A percentile compares a stretch with the other conserved stretches of the same genome.
These are phyloP conservation scores for Latrodectus elegans DNA, from an alignment of 2,888 invertebrate genomes.

Conservation along the genomic window DNA sequence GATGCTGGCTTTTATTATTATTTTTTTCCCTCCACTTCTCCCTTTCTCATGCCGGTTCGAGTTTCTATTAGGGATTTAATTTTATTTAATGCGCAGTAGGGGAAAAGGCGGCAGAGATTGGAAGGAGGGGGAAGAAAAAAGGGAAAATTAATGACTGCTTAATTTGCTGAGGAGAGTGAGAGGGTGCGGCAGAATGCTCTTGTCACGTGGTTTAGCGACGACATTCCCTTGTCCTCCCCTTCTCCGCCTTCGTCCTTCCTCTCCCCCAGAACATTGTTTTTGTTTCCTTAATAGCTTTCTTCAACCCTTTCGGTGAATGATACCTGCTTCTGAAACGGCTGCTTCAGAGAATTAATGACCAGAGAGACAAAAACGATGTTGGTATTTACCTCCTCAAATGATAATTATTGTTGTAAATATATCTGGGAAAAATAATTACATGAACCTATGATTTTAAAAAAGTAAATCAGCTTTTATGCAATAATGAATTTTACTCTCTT, in stretches of 20 bases:
- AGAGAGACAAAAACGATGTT: too few relatives aligned
- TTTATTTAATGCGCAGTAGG: slow-evolving; percentile 64
- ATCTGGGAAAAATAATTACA: too few relatives aligned
- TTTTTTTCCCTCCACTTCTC: slow-evolving; percentile 5
- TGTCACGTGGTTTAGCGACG: slow-evolving; percentile 47
- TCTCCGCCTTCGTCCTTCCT: background rate
- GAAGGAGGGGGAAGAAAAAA: slow-evolving; percentile 57
- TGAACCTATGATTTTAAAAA: too few relatives aligned
- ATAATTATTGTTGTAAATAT: too few relatives aligned
- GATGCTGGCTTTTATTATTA: slow-evolving; percentile 46
- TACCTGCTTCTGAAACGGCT: too few relatives aligned
- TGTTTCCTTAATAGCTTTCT: background rate
- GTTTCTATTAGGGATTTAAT: slow-evolving; percentile 69
- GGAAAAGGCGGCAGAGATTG: slow-evolving; percentile 46
- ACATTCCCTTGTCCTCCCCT: background rate
- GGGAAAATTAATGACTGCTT: slow-evolving; percentile 68
- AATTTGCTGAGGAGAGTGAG: slow-evolving; percentile 56
- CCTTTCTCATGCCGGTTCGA: slow-evolving; percentile 36
- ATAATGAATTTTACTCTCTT: too few relatives aligned
- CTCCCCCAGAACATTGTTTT: background rate
- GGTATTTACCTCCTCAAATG: too few relatives aligned
- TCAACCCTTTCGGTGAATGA: too few relatives aligned
- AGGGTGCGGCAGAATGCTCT: slow-evolving; percentile 44
- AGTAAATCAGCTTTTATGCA: too few relatives aligned
- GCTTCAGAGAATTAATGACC: too few relatives aligned